Evolutionary conservation across 2,113 vertebrate species (phyloP).

Genomic region (Apus apus): DNA sequence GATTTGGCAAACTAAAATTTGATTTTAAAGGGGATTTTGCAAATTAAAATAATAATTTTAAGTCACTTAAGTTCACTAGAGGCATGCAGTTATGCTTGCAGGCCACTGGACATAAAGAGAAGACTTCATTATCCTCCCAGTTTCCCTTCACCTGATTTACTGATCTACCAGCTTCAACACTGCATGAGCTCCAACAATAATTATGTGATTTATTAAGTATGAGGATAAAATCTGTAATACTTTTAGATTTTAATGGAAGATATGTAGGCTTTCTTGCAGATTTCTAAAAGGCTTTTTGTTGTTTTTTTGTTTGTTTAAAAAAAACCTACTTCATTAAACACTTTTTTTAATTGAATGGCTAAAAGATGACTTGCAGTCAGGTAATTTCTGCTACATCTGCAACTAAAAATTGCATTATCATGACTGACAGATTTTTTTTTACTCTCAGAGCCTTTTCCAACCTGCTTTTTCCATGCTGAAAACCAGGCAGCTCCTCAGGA

Average conservation of each 20-base stretch:
- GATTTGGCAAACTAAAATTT: background rate
- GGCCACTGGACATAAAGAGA: background rate
- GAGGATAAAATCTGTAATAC: background rate
- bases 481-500: background rate
- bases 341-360: background rate
- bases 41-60: too few relatives aligned
- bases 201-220: background rate
- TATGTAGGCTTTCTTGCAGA: background rate
- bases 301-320: background rate
- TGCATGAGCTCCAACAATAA: background rate
- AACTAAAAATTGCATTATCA: background rate
- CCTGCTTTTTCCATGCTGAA: background rate
- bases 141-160: background rate
- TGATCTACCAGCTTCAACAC: background rate
- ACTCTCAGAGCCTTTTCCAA: background rate
- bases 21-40: too few relatives aligned
- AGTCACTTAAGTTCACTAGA: background rate
- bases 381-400: background rate
- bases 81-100: background rate
- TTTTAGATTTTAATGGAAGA: background rate
- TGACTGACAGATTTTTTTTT: background rate
- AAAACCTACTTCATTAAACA: background rate
- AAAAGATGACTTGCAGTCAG: background rate
- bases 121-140: background rate
- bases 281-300: background rate